Evolutionary conservation across 2,113 vertebrate species (phyloP).

Genomic region (Mastomys coucha): DNA sequence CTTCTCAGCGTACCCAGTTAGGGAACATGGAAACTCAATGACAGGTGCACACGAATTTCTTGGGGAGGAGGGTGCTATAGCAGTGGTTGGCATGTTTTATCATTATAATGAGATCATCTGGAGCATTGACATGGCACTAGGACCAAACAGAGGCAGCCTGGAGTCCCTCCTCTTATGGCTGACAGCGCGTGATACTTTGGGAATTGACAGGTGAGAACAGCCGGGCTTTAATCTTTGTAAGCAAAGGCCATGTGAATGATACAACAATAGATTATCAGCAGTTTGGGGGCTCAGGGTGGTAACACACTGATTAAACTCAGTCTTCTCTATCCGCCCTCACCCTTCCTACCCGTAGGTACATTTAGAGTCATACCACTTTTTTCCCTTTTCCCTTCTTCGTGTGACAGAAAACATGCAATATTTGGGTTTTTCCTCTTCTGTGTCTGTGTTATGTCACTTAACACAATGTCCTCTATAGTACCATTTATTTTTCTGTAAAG

Average conservation of each 20-base stretch:
- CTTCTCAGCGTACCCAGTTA: neutral
- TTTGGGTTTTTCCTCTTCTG: neutral
- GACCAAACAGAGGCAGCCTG: neutral
- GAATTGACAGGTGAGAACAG: neutral
- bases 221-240: neutral
- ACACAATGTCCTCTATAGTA: neutral
- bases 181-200: neutral
- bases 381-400: neutral
- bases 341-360: neutral
- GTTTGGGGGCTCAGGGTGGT: neutral
- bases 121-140: neutral
- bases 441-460: neutral
- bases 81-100: neutral
- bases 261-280: neutral
- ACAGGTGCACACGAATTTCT: neutral
- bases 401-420: neutral
- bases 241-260: neutral
- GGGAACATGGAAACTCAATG: too few relatives aligned
- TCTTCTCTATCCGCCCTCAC: neutral
- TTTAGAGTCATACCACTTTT: neutral
- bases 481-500: neutral
- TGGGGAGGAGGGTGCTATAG: neutral
- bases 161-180: neutral
- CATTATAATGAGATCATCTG: neutral
- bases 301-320: neutral